Base-by-base conservation (phyloP, 2,888 invertebrate species). In the Copidosoma aretas region DNA sequence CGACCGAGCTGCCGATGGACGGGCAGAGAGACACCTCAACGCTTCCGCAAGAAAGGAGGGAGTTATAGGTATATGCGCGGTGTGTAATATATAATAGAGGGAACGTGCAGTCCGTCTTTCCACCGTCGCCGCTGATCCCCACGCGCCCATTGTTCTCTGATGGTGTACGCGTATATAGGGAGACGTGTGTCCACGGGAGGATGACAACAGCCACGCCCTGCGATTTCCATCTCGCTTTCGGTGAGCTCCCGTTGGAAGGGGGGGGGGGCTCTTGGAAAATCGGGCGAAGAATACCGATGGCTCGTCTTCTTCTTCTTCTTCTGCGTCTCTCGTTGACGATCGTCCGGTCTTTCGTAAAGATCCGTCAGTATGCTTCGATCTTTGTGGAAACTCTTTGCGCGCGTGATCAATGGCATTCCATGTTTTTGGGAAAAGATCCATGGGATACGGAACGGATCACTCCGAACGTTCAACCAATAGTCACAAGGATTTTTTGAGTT, bases 1-100 rank as follows among this genome's bases (percentile, higher is more conserved):
- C 76, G 71, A 76, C 72, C 72, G 64, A 72, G 60, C 15, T 12
- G 10, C n/a, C n/a, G n/a, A n/a, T n/a, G n/a, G n/a, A n/a, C n/a
- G n/a, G n/a, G n/a, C n/a, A n/a, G n/a, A n/a, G n/a, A n/a, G n/a
- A n/a, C n/a, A n/a, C n/a, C 14, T 41, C 14, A 8, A 41, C 41
- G 41, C 10, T 41, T 41, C 41, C 41, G 41, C 8, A 46, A 46
- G 12, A 46, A 46, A 15, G 8, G 12, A 46, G 43, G 12, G 43
- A 46, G 12, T 14, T 1, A 14, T 2, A 46, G 43, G 43, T 4
- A 46, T 12, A 46, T 3, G n/a, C n/a, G n/a, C n/a, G n/a, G n/a
- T n/a, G n/a, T n/a, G n/a, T n/a, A n/a, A n/a, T n/a, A n/a, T n/a
- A n/a, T n/a, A n/a, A n/a, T n/a, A n/a, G n/a, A n/a, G n/a, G n/a